Conservation (phyloP, 1,140 invertebrate species). For the Habropoda laboriosa region DNA sequence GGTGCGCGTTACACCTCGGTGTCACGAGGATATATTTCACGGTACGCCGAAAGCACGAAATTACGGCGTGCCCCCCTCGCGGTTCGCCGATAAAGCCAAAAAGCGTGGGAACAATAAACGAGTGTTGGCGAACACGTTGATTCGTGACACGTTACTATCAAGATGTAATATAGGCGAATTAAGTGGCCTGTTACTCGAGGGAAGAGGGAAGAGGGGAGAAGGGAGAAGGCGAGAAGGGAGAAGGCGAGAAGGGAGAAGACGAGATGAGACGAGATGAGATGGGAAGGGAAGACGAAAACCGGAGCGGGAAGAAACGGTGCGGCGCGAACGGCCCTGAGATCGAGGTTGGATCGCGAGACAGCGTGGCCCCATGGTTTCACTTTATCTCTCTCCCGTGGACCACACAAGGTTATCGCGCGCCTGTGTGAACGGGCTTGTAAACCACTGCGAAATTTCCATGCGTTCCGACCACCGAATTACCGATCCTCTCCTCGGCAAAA, state of each 20-base stretch:
- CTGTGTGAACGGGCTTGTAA: constrained; percentile 31
- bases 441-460: background rate
- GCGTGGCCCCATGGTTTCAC: constrained; percentile 73
- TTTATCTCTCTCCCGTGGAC: constrained; percentile 62
- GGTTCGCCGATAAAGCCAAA: constrained; percentile 25
- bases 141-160: background rate
- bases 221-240: background rate
- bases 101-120: background rate
- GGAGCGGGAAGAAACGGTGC: constrained; percentile 51
- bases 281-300: constrained; percentile 19
- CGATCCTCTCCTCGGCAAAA: background rate
- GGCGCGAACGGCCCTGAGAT: constrained; percentile 56
- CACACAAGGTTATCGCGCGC: constrained; percentile 58
- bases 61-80: constrained; percentile 19
- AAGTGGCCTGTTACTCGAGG: background rate
- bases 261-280: background rate
- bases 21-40: background rate
- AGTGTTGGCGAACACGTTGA: background rate
- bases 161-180: background rate
- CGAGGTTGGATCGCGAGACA: constrained; percentile 70
- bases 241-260: background rate
- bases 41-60: constrained; percentile 55
- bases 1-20: background rate
- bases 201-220: background rate
- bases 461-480: background rate